Evolutionary conservation across 2,797 vertebrate species (phyloP).

Genomic region (Lepilemur ruficaudatus): DNA sequence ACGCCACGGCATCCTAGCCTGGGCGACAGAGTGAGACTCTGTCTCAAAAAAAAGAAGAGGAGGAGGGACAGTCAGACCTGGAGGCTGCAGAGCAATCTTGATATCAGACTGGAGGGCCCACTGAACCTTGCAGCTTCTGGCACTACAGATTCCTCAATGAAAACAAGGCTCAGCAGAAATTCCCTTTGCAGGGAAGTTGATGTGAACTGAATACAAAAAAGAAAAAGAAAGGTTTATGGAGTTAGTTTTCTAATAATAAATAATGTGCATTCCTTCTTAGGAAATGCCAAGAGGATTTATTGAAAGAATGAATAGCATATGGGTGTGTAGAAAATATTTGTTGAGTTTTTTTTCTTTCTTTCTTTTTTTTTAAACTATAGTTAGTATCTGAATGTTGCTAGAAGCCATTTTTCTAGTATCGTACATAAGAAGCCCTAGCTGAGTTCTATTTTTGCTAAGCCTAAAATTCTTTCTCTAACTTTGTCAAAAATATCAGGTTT

Average conservation of each 20-base stretch:
- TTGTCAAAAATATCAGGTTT: constrained; percentile 12
- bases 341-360: not conserved
- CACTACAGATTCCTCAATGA: not conserved
- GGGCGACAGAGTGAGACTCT: too few species aligned
- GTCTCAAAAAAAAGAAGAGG: not conserved
- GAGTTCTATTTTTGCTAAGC: constrained; percentile 36
- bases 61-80: not conserved
- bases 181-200: not conserved
- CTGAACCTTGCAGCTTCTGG: not conserved
- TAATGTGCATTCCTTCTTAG: not conserved
- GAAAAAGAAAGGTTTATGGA: not conserved
- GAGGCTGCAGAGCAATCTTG: not conserved
- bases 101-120: not conserved
- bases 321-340: not conserved
- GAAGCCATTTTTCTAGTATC: not conserved
- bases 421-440: not conserved
- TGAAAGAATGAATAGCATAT: not conserved
- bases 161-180: not conserved
- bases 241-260: constrained; percentile 21
- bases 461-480: constrained; percentile 7
- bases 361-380: not conserved
- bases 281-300: not conserved
- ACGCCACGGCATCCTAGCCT: too few species aligned
- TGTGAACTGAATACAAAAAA: not conserved
- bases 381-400: not conserved